A percentile compares a stretch with the other conserved stretches of the same genome.
Evolutionary conservation across 2,113 vertebrate genomes (phyloP).

Genomic region (Pluvianellus socialis): DNA sequence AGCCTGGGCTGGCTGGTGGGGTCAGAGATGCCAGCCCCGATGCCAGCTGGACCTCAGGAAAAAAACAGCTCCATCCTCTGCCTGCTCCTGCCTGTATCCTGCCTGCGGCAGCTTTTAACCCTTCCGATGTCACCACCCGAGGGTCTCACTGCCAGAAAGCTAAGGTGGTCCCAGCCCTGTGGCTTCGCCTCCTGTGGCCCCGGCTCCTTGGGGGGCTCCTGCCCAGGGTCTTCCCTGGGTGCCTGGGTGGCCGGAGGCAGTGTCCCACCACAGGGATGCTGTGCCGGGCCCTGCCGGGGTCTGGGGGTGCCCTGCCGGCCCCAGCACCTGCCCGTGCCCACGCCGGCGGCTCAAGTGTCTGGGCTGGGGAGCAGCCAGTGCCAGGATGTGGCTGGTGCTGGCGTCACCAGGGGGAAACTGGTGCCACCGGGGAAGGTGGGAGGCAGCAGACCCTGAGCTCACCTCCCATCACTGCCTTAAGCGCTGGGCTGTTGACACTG

Average conservation of each 20-base stretch:
- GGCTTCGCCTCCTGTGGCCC: background rate
- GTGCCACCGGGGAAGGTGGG: no score
- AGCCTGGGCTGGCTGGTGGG: background rate
- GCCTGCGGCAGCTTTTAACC: background rate
- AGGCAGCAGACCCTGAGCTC: background rate
- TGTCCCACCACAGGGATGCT: background rate
- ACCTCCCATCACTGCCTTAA: background rate
- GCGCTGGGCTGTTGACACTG: background rate
- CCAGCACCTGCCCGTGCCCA: background rate
- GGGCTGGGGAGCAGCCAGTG: no score
- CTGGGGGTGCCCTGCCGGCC: no score
- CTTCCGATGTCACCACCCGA: no score
- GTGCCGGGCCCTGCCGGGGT: no score
- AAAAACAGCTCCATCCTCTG: background rate
- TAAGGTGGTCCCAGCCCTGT: no score
- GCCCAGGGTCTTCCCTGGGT: background rate
- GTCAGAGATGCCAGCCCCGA: background rate
- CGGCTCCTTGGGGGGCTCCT: rapidly evolving
- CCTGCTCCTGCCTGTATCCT: background rate
- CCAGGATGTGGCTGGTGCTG: no score
- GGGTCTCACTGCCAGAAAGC: rapidly evolving
- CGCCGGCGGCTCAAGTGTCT: no score
- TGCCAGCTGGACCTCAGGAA: background rate
- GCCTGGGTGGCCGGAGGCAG: background rate
- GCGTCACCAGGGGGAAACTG: no score